phyloP scores from a whole-genome alignment of 2,797 vertebrate genomes.

The Chiloscyllium punctatum region DNA sequence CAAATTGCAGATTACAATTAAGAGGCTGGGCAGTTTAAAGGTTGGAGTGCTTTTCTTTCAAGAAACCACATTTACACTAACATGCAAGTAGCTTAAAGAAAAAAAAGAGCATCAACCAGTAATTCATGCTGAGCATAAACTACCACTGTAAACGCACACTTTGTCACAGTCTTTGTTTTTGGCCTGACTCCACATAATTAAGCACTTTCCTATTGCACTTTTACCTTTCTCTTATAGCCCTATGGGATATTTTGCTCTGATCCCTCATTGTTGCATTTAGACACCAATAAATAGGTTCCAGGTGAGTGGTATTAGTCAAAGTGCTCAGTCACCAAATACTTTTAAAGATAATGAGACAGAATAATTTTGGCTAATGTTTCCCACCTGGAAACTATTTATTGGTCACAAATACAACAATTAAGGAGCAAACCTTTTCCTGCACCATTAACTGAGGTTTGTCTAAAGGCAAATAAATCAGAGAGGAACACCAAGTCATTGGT shows the following conservation, averaged over 20 bases:
- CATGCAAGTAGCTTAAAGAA: background rate
- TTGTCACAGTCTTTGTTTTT: background rate
- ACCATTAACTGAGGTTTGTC: background rate
- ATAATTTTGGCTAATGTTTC: conserved; percentile 35
- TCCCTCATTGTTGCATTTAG: background rate
- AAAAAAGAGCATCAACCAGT: background rate
- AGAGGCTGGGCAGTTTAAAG: background rate
- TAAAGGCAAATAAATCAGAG: background rate
- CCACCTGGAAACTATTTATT: conserved; percentile 37
- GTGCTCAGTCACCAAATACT: conserved; percentile 11
- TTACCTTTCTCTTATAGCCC: background rate
- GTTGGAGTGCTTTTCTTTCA: background rate
- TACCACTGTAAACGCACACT: background rate
- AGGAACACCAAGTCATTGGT: background rate
- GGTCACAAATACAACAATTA: conserved; percentile 25
- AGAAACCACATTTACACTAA: background rate
- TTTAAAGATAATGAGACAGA: background rate
- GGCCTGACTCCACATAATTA: conserved; percentile 1
- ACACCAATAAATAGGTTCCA: conserved; percentile 34
- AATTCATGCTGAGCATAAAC: background rate
- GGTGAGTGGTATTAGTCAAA: conserved; percentile 22
- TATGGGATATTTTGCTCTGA: background rate
- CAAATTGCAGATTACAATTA: background rate
- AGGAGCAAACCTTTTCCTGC: background rate
- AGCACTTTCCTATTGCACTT: background rate